Evolutionary conservation across 1,140 invertebrate genomes (phyloP), one percentile per base, ranked within the genome.

Genomic region (Thalassaphorura encarpata): DNA sequence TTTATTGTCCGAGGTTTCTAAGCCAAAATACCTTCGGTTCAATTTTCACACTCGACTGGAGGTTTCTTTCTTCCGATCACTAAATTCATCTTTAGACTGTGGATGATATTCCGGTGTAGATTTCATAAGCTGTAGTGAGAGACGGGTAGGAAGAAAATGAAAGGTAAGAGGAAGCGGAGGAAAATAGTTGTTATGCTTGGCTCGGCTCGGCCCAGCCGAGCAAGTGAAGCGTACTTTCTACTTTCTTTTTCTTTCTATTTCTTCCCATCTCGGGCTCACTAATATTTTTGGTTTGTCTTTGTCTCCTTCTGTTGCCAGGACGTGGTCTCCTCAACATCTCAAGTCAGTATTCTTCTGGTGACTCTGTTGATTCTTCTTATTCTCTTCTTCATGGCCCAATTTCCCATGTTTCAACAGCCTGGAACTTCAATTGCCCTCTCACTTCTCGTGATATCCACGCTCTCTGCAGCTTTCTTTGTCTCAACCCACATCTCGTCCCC

Each of bases 311-410:
- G 24, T 61, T 54, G 51, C 21, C 3, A 66, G 66, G 57, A 65
- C 63, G 45, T 66, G 19, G 52, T 66, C 18, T 33, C 53, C 19
- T 47, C 62, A 26, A 52, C 59, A 29, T 21, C 46, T 3, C 54
- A 62, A 58, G 58, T 66, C 18, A 60, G 61, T n/a, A 56, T 68
- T 49, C 64, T 66, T 2, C 40, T 68, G 2, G 54, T 63, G 1
- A 53, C 64, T 2, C 53, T 65, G 0, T 5, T 66, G 2, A 60
- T 61, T 23, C 43, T 68, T 3, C 23, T 68, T 3, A 4, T 66
- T 1, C 23, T 64, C 1, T 56, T 67, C 1, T 54, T 62, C 58
- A 23, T 39, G 62, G 26, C 49, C 52, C 58, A 58, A 56, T 56
- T 58, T 58, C 54, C 66, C 51, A 18, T 58, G 59, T 48, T 66